Evolutionary conservation across 2,113 vertebrate species (phyloP).

Genomic region (Aegotheles bennettii): DNA sequence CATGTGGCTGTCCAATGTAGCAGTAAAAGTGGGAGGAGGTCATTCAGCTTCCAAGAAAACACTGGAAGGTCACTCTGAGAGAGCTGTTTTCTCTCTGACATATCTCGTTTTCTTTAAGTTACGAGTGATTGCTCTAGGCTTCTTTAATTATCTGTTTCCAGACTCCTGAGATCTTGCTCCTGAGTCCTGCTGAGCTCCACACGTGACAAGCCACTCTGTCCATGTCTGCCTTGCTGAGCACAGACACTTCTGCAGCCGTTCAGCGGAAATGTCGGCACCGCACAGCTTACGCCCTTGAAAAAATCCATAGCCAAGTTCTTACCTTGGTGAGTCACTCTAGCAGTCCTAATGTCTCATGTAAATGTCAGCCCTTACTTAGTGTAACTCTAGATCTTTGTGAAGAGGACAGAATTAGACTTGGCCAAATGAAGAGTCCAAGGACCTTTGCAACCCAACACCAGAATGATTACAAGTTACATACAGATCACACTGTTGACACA

Average conservation of each 20-base stretch:
- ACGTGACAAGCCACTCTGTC: not conserved
- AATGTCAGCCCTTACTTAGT: constrained; percentile 76
- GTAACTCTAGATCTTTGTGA: constrained; percentile 77
- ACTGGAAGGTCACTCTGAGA: not conserved
- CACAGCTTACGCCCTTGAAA: constrained; percentile 59
- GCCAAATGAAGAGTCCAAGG: constrained; percentile 68
- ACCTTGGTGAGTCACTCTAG: constrained; percentile 64
- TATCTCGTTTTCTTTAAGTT: not conserved
- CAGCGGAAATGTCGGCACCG: constrained; percentile 12
- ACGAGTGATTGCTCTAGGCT: not conserved
- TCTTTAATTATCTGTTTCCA: not conserved
- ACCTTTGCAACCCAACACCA: constrained; percentile 72
- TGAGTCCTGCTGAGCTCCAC: not conserved
- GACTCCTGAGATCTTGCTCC: not conserved
- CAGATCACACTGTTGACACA: constrained; percentile 50
- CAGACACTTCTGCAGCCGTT: not conserved
- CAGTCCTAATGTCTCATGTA: constrained; percentile 64
- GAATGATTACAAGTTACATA: constrained; percentile 67
- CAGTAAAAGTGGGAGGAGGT: not conserved
- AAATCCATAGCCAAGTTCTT: constrained; percentile 58
- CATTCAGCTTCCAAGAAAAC: not conserved
- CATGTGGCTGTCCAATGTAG: not conserved
- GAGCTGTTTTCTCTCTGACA: not conserved
- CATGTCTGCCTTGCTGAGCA: not conserved
- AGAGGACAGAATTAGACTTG: constrained; percentile 73